Evolutionary conservation across 2,113 vertebrate genomes (phyloP).

Genomic region (Laterallus jamaicensis): DNA sequence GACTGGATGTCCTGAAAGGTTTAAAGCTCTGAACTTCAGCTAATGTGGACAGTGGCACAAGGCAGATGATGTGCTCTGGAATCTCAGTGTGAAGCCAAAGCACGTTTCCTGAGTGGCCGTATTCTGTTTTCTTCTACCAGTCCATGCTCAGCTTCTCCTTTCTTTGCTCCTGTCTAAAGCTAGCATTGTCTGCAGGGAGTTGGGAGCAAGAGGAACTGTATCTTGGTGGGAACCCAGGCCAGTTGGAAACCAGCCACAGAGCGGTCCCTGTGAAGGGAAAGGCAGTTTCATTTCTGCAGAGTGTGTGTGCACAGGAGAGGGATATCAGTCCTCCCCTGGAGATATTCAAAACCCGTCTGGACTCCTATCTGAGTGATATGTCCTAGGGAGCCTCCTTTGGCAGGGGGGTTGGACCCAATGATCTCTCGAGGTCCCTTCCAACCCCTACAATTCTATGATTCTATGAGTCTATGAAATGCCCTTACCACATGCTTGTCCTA

Average conservation of each 20-base stretch:
- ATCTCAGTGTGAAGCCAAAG: background rate
- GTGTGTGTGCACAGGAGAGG: background rate
- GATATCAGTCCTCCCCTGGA: background rate
- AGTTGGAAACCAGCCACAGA: background rate
- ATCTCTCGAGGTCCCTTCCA: too few species aligned
- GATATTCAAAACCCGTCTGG: too few species aligned
- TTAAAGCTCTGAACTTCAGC: background rate
- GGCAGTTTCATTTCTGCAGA: background rate
- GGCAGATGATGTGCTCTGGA: background rate
- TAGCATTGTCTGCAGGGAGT: background rate
- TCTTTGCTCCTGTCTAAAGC: background rate
- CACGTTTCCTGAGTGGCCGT: background rate
- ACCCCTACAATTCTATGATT: too few species aligned
- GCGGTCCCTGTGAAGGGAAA: background rate
- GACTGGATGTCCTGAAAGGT: background rate
- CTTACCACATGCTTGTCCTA: slow-evolving; percentile 24
- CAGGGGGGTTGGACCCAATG: too few species aligned
- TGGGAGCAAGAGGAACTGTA: background rate
- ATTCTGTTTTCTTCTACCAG: background rate
- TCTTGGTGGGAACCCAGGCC: background rate
- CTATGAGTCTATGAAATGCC: background rate
- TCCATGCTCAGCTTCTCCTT: background rate
- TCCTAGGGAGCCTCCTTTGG: too few species aligned
- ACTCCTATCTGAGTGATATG: too few species aligned
- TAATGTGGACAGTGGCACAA: background rate